Conservation (phyloP, 1,140 invertebrate genomes). For the Saxidomus purpurata region DNA sequence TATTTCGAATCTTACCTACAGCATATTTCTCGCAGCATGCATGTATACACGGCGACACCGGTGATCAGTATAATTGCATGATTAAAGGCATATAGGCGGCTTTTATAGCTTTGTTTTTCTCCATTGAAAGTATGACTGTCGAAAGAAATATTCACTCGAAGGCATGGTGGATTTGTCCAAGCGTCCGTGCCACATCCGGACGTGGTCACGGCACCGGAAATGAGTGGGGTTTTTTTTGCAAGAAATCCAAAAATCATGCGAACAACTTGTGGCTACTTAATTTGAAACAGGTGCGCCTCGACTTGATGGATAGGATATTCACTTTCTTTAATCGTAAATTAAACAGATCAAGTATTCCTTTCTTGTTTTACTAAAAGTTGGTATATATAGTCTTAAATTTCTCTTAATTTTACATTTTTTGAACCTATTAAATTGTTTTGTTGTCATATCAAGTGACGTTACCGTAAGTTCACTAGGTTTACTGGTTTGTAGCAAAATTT, state of each 20-base stretch:
- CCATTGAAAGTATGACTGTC: not conserved
- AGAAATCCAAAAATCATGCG: no score
- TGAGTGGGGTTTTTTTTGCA: no score
- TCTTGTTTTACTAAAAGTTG: not conserved
- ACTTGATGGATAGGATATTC: no score
- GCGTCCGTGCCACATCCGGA: no score
- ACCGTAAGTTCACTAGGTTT: not conserved
- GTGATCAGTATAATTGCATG: not conserved
- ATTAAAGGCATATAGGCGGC: not conserved
- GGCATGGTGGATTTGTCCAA: no score
- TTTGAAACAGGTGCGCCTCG: no score
- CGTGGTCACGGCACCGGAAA: no score
- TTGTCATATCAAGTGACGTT: not conserved
- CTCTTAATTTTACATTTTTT: not conserved
- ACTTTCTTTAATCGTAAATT: no score
- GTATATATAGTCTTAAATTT: not conserved
- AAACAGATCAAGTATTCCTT: not conserved
- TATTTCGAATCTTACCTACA: slow-evolving; percentile 45
- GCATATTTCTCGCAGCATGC: not conserved
- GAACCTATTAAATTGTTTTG: not conserved
- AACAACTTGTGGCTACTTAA: no score
- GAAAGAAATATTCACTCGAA: not conserved
- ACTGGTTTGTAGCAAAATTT: not conserved
- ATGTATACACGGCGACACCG: not conserved
- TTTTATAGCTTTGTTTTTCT: not conserved